phyloP scores from a whole-genome alignment of 2,888 invertebrate genomes.

The Epirrita christyi region DNA sequence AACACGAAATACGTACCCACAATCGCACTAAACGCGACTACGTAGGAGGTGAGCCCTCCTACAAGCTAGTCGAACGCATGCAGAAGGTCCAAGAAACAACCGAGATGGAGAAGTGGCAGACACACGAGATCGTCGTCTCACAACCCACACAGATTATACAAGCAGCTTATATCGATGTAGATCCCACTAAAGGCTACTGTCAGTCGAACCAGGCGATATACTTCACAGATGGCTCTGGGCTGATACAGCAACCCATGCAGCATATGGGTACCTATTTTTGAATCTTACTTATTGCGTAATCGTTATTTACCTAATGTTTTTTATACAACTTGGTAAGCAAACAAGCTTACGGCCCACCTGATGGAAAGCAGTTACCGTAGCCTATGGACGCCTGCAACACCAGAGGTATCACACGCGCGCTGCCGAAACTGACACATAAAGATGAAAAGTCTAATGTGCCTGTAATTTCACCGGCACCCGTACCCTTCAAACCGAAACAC shows the following conservation, averaged over 20 bases:
- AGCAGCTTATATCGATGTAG: conserved; percentile 65
- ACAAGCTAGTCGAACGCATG: conserved; percentile 73
- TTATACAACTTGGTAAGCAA: too few relatives aligned
- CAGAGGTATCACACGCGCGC: too few relatives aligned
- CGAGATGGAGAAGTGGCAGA: conserved; percentile 50
- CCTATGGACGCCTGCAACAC: too few relatives aligned
- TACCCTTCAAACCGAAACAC: too few relatives aligned
- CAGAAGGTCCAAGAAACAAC: conserved; percentile 61
- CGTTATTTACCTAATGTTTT: too few relatives aligned
- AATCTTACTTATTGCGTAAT: too few relatives aligned
- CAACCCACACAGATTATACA: conserved; percentile 50
- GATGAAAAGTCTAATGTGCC: too few relatives aligned
- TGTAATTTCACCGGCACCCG: too few relatives aligned
- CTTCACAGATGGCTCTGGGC: conserved; percentile 65
- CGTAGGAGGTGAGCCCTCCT: conserved; percentile 76
- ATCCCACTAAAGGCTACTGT: conserved; percentile 60
- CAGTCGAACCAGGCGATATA: conserved; percentile 60
- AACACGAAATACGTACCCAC: conserved; percentile 76
- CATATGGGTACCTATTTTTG: conserved; percentile 61
- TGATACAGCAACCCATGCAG: conserved; percentile 57
- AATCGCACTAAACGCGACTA: conserved; percentile 77
- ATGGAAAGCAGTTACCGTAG: too few relatives aligned
- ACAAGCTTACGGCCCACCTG: too few relatives aligned
- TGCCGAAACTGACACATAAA: too few relatives aligned
- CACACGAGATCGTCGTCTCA: conserved; percentile 41